Percentiles rank a stretch among this genome's conserved stretches.
Conservation (phyloP, 2,113 vertebrate genomes). For the Athene cunicularia region DNA sequence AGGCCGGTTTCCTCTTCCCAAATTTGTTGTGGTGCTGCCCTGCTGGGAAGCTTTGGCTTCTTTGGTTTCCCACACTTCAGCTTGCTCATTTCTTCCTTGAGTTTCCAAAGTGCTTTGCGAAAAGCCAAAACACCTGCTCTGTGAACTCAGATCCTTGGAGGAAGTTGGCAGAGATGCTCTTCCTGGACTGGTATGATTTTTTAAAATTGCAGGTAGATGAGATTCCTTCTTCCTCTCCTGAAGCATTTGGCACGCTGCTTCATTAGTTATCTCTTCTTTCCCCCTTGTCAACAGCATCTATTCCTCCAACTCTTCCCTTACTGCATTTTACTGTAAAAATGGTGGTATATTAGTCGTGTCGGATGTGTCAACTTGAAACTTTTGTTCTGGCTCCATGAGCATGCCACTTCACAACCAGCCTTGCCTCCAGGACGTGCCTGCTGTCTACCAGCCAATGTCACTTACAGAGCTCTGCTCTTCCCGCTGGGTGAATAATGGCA, state of each 20-base stretch:
- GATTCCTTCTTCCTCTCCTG: neutral
- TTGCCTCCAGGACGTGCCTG: neutral
- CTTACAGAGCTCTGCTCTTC: neutral
- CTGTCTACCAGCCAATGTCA: neutral
- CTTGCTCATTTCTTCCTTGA: neutral
- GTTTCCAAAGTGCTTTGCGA: neutral
- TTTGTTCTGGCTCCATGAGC: neutral
- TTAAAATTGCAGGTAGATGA: neutral
- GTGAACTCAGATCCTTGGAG: neutral
- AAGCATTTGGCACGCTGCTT: accelerated
- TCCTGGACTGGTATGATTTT: neutral
- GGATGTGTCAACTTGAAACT: neutral
- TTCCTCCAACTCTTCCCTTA: neutral
- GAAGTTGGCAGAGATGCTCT: neutral
- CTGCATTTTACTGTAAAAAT: neutral
- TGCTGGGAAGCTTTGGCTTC: neutral
- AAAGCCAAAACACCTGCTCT: constrained; percentile 34
- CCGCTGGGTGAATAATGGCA: neutral
- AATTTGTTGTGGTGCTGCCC: neutral
- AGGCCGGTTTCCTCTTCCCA: neutral
- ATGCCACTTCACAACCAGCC: neutral
- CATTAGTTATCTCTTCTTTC: neutral
- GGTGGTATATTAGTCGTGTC: too few relatives aligned
- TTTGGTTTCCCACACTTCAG: neutral
- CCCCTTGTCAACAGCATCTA: neutral